Percentiles rank a stretch among this genome's conserved stretches.
Evolutionary conservation across 1,140 invertebrate genomes (phyloP).

Genomic region (Papilio machaon): DNA sequence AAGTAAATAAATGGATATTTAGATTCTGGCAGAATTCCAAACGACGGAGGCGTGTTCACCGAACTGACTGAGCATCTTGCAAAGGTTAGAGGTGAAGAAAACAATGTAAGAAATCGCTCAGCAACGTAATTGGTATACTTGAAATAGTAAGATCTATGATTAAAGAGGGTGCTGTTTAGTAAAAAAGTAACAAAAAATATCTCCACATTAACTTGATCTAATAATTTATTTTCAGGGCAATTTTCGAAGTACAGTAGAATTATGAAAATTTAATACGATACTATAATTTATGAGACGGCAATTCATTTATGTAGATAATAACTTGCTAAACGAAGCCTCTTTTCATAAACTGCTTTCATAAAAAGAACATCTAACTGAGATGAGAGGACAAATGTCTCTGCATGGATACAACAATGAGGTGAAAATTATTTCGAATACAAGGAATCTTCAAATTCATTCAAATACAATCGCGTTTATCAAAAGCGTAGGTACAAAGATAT

Average conservation of each 20-base stretch:
- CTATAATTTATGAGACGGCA: not conserved
- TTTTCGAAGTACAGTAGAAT: too few species aligned
- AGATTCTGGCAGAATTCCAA: slow-evolving; percentile 60
- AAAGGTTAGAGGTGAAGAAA: slow-evolving; percentile 73
- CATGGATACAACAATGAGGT: not conserved
- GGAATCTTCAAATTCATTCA: not conserved
- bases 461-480: slow-evolving; percentile 21
- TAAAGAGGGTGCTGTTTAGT: not conserved
- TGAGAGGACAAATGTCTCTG: not conserved
- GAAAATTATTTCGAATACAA: not conserved
- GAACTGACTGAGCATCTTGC: slow-evolving; percentile 48
- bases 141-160: slow-evolving; percentile 6
- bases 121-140: slow-evolving; percentile 43
- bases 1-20: slow-evolving; percentile 64
- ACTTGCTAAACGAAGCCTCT: not conserved
- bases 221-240: not conserved
- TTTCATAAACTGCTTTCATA: not conserved
- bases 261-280: not conserved
- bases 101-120: slow-evolving; percentile 61
- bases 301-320: not conserved
- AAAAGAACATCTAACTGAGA: not conserved
- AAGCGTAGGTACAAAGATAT: slow-evolving; percentile 17
- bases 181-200: not conserved
- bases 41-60: slow-evolving; percentile 55
- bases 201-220: not conserved